Base-by-base conservation (phyloP, 1,140 invertebrate genomes). In the Brachionus sp. region DNA sequence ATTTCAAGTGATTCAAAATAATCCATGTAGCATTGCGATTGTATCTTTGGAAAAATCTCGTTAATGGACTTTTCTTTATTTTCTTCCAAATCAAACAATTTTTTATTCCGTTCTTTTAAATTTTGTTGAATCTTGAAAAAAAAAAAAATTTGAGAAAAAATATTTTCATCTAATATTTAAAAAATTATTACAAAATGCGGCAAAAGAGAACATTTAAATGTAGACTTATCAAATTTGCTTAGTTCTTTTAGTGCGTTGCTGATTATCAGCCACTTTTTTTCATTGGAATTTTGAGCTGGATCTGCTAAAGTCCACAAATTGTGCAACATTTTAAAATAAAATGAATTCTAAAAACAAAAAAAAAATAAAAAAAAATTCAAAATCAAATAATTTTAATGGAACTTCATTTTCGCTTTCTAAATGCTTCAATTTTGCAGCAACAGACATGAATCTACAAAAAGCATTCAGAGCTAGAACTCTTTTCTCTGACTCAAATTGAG, bases 311-410 rank as follows among this genome's bases (percentile, higher is more conserved):
- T 10, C 66, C 66, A 70, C 37, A 70, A 19, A 42, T 19, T 70
- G 37, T 37, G 66, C 66, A 80, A 10, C 62, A 80, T 62, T 57
- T 66, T 80, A 19, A 44, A 80, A 66, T 80, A 80, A 80, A 80
- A 57, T 13, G 35, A 39, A 62, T 37, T 57, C 29, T 78, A 29
- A n/a, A n/a, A n/a, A 3, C 29, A 29, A 29, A 29, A 29, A 29
- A 29, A 29, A 35, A 73, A 23, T 5, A 3, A 16, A 57, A 57
- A 2, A 57, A 57, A 57, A 10, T 44, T 44, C 7, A 44, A 44
- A 44, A 57, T 57, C 23, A 13, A n/a, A 10, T 62, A 7, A 10
- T 29, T 2, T 13, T 35, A 66, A 33, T 6, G 25, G 33, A 5
- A 66, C 66, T 39, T 78, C 53, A 78, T 78, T 78, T 25, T 62